phyloP scores from a whole-genome alignment of 2,888 invertebrate species.

The Macaria notata region DNA sequence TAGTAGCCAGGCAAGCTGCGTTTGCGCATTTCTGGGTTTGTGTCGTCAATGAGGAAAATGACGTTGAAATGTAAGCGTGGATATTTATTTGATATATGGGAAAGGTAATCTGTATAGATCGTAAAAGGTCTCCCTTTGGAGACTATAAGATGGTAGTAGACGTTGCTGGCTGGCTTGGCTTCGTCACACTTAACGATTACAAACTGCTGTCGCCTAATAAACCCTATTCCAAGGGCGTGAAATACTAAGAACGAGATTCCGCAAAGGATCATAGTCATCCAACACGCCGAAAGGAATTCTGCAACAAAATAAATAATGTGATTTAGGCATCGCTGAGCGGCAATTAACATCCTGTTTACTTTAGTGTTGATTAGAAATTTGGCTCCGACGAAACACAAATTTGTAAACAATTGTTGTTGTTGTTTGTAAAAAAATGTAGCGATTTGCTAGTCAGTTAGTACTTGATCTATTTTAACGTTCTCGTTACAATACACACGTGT shows the following conservation, averaged over 20 bases:
- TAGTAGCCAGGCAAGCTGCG: conserved; percentile 41
- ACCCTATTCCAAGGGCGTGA: conserved; percentile 59
- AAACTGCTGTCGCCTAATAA: conserved; percentile 53
- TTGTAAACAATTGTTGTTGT: too few relatives aligned
- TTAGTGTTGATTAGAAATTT: too few relatives aligned
- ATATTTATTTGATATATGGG: conserved; percentile 56
- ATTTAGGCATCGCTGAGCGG: too few relatives aligned
- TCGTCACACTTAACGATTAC: conserved; percentile 53
- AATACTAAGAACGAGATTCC: conserved; percentile 64
- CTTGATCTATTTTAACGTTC: too few relatives aligned
- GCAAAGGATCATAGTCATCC: conserved; percentile 66
- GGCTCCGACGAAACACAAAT: too few relatives aligned
- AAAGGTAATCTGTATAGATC: conserved; percentile 55
- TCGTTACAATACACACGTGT: too few relatives aligned
- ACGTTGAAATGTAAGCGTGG: conserved; percentile 57
- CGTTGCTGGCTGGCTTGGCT: conserved; percentile 53
- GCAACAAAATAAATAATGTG: conserved; percentile 38
- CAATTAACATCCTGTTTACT: too few relatives aligned
- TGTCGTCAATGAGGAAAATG: conserved; percentile 64
- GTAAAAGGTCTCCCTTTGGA: conserved; percentile 49
- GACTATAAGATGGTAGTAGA: conserved; percentile 61
- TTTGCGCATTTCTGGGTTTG: conserved; percentile 39
- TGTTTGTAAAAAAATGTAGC: too few relatives aligned
- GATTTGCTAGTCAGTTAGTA: too few relatives aligned
- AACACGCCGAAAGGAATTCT: conserved; percentile 69